phyloP scores from a whole-genome alignment of 1,140 invertebrate genomes.

The Mya arenaria region DNA sequence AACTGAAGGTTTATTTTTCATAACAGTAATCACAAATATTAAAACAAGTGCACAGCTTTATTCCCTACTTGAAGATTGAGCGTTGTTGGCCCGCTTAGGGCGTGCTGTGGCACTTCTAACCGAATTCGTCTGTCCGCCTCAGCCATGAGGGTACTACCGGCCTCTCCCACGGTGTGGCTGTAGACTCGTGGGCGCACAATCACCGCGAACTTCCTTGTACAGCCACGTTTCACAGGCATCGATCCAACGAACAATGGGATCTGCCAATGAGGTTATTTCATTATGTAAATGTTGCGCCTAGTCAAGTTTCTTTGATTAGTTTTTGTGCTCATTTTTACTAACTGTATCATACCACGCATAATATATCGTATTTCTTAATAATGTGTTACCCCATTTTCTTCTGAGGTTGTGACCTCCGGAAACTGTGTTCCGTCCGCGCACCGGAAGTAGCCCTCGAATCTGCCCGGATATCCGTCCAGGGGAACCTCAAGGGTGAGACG shows the following conservation, averaged over 20 bases:
- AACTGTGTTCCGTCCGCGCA: conserved; percentile 15
- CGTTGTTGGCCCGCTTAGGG: neutral
- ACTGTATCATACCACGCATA: too few species aligned
- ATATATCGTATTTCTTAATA: too few species aligned
- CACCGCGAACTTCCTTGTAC: conserved; percentile 32
- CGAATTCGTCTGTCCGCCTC: conserved; percentile 31
- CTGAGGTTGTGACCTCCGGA: conserved; percentile 34
- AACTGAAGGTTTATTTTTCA: too few species aligned
- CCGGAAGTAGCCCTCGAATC: conserved; percentile 35
- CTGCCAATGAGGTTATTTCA: conserved; percentile 10
- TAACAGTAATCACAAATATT: too few species aligned
- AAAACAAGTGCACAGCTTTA: too few species aligned
- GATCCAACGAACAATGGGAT: conserved; percentile 17
- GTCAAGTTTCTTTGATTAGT: too few species aligned
- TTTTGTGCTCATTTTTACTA: too few species aligned
- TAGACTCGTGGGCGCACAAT: conserved; percentile 15
- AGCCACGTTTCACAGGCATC: neutral
- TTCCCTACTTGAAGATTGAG: conserved; percentile 35
- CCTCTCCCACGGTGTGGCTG: neutral
- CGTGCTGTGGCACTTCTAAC: conserved; percentile 3
- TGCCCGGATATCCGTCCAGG: conserved; percentile 54
- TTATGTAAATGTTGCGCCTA: too few species aligned
- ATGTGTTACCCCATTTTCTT: conserved; percentile 57
- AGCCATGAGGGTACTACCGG: conserved; percentile 6
- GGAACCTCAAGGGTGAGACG: conserved; percentile 29